A percentile compares a stretch with the other conserved stretches of the same genome.
phyloP scores from a whole-genome alignment of 2,113 vertebrate genomes.

The Polypterus bichir region DNA sequence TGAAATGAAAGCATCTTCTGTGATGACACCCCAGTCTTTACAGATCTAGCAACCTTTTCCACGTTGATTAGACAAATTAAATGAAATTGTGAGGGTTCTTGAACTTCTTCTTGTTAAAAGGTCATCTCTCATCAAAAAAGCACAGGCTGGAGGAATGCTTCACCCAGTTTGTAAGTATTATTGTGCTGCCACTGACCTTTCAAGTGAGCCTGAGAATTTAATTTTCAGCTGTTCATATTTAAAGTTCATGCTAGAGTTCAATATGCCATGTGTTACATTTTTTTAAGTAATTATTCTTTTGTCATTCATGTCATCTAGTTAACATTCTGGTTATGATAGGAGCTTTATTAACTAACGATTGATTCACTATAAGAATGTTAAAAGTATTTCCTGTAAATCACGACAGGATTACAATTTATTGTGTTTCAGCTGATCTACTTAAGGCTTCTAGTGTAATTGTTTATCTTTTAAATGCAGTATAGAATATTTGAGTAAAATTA shows the following conservation, averaged over 20 bases:
- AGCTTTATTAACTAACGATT: no score
- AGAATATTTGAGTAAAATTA: no score
- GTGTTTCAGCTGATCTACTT: no score
- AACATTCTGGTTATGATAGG: no score
- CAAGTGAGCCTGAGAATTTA: neutral
- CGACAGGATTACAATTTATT: no score
- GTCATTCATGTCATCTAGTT: neutral
- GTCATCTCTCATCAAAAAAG: conserved; percentile 1
- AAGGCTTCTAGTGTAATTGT: no score
- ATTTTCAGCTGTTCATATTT: neutral
- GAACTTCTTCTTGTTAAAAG: conserved; percentile 4
- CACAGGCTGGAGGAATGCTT: neutral
- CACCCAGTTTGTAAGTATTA: neutral
- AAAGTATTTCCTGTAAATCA: no score
- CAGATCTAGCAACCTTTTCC: neutral
- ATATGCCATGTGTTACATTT: neutral
- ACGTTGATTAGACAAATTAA: neutral
- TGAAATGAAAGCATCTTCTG: no score
- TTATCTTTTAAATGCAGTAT: no score
- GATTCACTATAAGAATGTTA: no score
- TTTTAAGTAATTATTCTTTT: neutral
- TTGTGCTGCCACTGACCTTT: neutral
- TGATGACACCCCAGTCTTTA: no score
- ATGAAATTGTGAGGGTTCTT: conserved; percentile 1
- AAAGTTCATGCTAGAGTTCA: neutral